Conservation (phyloP, 2,888 invertebrate species). For the Xylocampa areola region DNA sequence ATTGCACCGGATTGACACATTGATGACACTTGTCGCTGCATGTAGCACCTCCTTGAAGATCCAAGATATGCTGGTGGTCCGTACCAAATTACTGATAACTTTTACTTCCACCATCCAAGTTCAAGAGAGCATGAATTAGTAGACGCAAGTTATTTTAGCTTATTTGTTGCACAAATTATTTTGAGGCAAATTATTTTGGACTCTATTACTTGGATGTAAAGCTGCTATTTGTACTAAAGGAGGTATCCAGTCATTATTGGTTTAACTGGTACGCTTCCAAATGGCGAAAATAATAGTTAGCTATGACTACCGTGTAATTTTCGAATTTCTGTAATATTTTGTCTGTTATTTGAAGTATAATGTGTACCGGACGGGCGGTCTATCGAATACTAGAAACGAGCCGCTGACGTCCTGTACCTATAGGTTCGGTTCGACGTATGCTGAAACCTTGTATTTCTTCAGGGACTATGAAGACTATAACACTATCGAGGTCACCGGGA, state of each 20-base stretch:
- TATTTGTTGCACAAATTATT: conserved; percentile 3
- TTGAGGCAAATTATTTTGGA: conserved; percentile 1
- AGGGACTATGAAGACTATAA: too few relatives aligned
- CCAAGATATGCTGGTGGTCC: background rate
- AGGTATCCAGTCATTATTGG: background rate
- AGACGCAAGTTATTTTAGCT: background rate
- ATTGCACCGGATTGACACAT: background rate
- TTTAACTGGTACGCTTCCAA: conserved; percentile 6
- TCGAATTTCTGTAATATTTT: conserved; percentile 8
- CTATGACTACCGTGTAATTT: conserved; percentile 7
- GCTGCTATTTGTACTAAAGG: background rate
- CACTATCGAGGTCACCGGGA: too few relatives aligned
- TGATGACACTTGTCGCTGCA: background rate
- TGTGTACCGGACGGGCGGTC: too few relatives aligned
- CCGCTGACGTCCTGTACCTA: too few relatives aligned
- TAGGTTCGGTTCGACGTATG: too few relatives aligned
- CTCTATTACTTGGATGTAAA: background rate
- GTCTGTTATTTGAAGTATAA: background rate
- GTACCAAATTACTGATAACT: conserved; percentile 20
- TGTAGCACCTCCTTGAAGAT: background rate
- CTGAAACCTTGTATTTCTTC: too few relatives aligned
- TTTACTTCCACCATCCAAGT: conserved; percentile 29
- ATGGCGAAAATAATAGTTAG: conserved; percentile 7
- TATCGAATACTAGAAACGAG: too few relatives aligned
- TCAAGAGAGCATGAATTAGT: conserved; percentile 24